Evolutionary conservation across 2,888 invertebrate species (phyloP), one percentile per base, ranked within the genome.

Genomic region (Pollenia amentaria): DNA sequence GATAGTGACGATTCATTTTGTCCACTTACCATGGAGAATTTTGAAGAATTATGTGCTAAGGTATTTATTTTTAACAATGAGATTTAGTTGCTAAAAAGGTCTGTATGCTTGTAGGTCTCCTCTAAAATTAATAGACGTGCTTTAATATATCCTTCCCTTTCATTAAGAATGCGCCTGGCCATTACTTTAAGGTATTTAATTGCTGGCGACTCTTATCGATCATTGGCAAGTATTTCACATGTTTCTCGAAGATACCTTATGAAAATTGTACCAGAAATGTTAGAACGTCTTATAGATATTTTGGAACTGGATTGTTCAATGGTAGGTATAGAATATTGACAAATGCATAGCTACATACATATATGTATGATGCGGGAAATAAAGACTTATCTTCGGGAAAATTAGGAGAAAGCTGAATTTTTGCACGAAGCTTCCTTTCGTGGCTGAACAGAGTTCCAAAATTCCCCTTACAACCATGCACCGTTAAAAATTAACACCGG

Each of bases 151-250:
- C 55, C 55, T 0, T 42, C 55, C 29, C 2, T 67, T 11, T 51
- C 67, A 11, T 14, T 75, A 29, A 67, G 75, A 69, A 10, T 82
- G 42, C 75, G 75, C 21, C 42, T 82, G 29, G 75, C 82, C 10
- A 53, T 76, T 60, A 75, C 75, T 18, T 67, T 82, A 62, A 57
- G 82, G 14, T 82, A 62, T 42, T 69, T 82, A 44, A 69, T 82
- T 51, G 16, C 57, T 11, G 82, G 82, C 0, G 82, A 82, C 1
- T 48, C 67, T 2, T 21, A 69, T 42, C 46, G 60, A 14, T n/a
- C 11, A n/a, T 38, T 82, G 16, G 60, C 57, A 48, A 38, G 21
- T 29, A 18, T 60, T n/a, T 55, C 57, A 0, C 53, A 40, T 18
- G 40, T 77, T 18, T 84, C 82, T 1, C 75, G 82, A 18, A 82